Conservation (phyloP, 2,888 invertebrate species). For the Spilarctia lutea region DNA sequence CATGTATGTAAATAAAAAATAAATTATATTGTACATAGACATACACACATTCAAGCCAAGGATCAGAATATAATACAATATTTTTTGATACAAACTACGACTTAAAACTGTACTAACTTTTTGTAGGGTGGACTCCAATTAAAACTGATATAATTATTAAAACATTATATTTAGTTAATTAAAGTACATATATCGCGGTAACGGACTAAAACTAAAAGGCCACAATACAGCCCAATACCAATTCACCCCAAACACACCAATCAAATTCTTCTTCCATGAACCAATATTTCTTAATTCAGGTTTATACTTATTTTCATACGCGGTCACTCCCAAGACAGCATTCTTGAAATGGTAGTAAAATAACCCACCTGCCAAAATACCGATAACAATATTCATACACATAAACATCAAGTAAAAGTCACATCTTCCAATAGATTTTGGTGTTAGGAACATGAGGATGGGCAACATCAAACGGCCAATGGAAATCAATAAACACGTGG, state of each 20-base stretch:
- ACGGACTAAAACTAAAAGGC: slow-evolving; percentile 64
- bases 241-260: slow-evolving; percentile 89
- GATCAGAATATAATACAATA: background rate
- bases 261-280: slow-evolving; percentile 89
- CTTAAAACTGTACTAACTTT: background rate
- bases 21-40: background rate
- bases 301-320: slow-evolving; percentile 70
- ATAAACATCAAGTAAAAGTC: slow-evolving; percentile 65
- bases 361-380: slow-evolving; percentile 59
- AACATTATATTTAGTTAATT: background rate
- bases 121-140: background rate
- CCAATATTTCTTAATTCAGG: slow-evolving; percentile 86
- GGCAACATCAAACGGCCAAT: slow-evolving; percentile 63
- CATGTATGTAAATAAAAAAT: too few species aligned
- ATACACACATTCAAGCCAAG: background rate
- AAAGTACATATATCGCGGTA: slow-evolving; percentile 38
- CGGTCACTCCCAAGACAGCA: slow-evolving; percentile 83
- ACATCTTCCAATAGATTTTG: slow-evolving; percentile 52
- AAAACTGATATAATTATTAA: background rate
- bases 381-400: slow-evolving; percentile 56
- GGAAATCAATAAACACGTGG: slow-evolving; percentile 51
- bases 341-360: slow-evolving; percentile 75
- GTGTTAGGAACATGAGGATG: slow-evolving; percentile 50
- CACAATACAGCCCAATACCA: slow-evolving; percentile 70
- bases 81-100: background rate